Percentiles rank a stretch among this genome's conserved stretches.
Conservation (phyloP, 2,797 vertebrate genomes). For the Microcaecilia unicolor region DNA sequence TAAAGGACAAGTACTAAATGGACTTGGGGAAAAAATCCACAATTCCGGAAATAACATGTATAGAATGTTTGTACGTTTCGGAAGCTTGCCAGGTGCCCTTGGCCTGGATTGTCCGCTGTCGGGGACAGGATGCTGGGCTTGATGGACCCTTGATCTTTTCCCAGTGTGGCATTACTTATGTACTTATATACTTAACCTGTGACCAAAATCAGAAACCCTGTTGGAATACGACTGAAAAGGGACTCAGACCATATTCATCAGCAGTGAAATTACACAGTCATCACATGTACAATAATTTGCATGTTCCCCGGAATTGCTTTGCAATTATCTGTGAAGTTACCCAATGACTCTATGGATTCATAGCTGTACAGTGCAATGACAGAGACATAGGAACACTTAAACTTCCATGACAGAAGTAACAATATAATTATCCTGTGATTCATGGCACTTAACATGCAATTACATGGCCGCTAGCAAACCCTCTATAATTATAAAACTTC, state of each 20-base stretch:
- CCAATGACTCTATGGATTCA: neutral
- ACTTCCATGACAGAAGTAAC: slow-evolving; percentile 7
- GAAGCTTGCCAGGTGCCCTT: too few relatives aligned
- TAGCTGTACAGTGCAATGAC: neutral
- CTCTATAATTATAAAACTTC: too few relatives aligned
- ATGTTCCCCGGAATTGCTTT: slow-evolving; percentile 8
- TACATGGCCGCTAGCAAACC: slow-evolving; percentile 7
- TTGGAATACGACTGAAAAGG: neutral
- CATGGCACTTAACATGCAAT: slow-evolving; percentile 8
- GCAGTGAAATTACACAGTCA: slow-evolving; percentile 7
- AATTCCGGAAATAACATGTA: too few relatives aligned
- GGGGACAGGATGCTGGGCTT: too few relatives aligned
- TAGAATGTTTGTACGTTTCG: too few relatives aligned
- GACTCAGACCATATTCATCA: neutral
- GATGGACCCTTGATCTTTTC: too few relatives aligned
- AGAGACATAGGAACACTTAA: neutral
- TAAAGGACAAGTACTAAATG: too few relatives aligned
- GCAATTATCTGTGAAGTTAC: slow-evolving; percentile 5
- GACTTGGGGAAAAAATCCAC: too few relatives aligned
- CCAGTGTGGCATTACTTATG: too few relatives aligned
- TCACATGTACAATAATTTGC: slow-evolving; percentile 13
- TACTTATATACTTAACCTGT: too few relatives aligned
- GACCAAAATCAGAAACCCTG: neutral
- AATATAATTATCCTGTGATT: slow-evolving; percentile 9
- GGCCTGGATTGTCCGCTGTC: too few relatives aligned